Evolutionary conservation across 2,888 invertebrate species (phyloP).

Genomic region (Plemyria rubiginata): DNA sequence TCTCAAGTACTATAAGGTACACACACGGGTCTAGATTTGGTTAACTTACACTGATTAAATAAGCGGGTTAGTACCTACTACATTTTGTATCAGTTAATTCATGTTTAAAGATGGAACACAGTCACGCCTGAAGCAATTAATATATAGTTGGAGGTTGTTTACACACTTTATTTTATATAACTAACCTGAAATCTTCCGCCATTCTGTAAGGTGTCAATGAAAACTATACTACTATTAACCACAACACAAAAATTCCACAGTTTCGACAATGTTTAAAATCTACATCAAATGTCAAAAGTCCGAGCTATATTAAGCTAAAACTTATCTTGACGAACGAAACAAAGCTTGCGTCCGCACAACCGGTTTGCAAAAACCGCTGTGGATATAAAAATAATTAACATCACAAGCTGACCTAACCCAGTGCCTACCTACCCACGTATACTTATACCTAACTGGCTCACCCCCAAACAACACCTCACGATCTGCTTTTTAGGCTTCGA

Average conservation of each 20-base stretch:
- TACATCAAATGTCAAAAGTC: not conserved
- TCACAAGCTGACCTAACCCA: slow-evolving; percentile 15
- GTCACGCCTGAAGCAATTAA: too few species aligned
- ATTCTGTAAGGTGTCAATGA: slow-evolving; percentile 14
- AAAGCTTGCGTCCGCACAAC: slow-evolving; percentile 19
- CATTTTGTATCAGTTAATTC: too few species aligned
- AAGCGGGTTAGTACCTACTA: too few species aligned
- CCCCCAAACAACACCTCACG: slow-evolving; percentile 3
- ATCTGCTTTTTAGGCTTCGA: not conserved
- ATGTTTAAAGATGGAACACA: too few species aligned
- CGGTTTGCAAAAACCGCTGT: slow-evolving; percentile 11
- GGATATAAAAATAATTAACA: slow-evolving; percentile 11
- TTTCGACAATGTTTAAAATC: not conserved
- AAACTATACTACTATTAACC: not conserved
- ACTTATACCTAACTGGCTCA: not conserved
- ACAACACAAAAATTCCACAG: not conserved
- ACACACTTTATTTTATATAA: not conserved
- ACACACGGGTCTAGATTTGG: too few species aligned
- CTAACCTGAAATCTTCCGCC: slow-evolving; percentile 43
- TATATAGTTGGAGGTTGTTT: not conserved
- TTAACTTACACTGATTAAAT: too few species aligned
- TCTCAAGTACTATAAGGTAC: too few species aligned
- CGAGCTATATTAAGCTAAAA: not conserved
- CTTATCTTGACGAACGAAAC: not conserved
- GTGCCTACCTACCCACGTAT: not conserved